phyloP scores from a whole-genome alignment of 2,797 vertebrate species.

The Sebastes goodei region DNA sequence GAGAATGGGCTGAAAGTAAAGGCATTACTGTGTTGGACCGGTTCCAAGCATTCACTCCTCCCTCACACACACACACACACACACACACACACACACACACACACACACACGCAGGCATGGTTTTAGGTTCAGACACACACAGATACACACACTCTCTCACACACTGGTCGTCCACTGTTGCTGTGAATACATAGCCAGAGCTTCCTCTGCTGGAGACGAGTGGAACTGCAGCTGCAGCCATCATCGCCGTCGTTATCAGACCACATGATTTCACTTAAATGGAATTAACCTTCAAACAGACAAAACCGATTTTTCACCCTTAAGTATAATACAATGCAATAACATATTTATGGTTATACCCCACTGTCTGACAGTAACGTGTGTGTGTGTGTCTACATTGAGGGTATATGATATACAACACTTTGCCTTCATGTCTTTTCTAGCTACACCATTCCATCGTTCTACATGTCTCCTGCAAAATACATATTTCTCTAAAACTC shows the following conservation, averaged over 20 bases:
- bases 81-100: constrained; percentile 6
- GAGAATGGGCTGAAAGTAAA: constrained; percentile 68
- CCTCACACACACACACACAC: constrained; percentile 3
- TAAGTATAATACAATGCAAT: neutral
- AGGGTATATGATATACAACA: neutral
- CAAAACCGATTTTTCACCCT: neutral
- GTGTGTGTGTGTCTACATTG: neutral
- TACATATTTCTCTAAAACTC: neutral
- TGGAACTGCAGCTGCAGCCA: neutral
- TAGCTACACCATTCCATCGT: neutral
- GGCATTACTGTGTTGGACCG: constrained; percentile 71
- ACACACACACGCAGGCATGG: constrained; percentile 11
- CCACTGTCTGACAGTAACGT: neutral
- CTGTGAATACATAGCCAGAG: constrained; percentile 57
- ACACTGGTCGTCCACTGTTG: neutral
- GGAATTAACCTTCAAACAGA: neutral
- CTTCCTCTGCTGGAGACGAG: constrained; percentile 72
- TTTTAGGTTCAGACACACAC: constrained; percentile 18
- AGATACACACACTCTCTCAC: constrained; percentile 2
- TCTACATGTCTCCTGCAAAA: neutral
- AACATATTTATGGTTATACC: neutral
- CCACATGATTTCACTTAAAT: neutral
- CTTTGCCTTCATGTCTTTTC: neutral
- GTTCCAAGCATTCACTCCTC: constrained; percentile 57
- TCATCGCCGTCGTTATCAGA: neutral